A percentile compares a stretch with the other conserved stretches of the same genome.
Evolutionary conservation across 2,888 invertebrate species (phyloP).

Genomic region (Lycaena phlaeas): DNA sequence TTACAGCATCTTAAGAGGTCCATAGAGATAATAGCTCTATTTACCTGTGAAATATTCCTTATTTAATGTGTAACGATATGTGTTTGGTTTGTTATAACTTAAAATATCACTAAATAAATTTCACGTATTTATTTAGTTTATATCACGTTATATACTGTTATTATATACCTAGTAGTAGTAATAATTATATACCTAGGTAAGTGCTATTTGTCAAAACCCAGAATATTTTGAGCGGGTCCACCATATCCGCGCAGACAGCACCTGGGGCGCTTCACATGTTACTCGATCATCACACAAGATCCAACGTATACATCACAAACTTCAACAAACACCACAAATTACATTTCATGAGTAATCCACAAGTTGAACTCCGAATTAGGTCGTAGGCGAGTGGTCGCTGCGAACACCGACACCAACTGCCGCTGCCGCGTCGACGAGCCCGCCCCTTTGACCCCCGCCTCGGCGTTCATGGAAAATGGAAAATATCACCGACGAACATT

Average conservation of each 20-base stretch:
- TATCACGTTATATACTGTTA: too few relatives aligned
- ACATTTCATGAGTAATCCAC: constrained; percentile 16
- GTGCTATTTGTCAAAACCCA: constrained; percentile 90
- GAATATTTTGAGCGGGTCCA: constrained; percentile 87
- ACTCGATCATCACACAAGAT: constrained; percentile 26
- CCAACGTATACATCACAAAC: constrained; percentile 20
- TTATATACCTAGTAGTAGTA: too few relatives aligned
- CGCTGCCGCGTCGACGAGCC: constrained; percentile 39
- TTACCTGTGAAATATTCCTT: too few relatives aligned
- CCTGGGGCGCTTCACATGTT: constrained; percentile 57
- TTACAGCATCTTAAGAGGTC: constrained; percentile 1
- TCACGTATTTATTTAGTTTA: too few relatives aligned
- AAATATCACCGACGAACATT: background rate
- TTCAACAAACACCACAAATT: constrained; percentile 20
- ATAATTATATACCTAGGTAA: constrained; percentile 82
- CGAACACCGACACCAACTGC: constrained; percentile 60
- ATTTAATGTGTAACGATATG: background rate
- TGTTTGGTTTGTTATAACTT: background rate
- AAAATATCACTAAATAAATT: background rate
- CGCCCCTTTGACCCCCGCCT: constrained; percentile 47
- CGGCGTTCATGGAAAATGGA: background rate
- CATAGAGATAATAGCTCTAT: too few relatives aligned
- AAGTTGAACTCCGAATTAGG: constrained; percentile 14
- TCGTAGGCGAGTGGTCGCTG: constrained; percentile 41
- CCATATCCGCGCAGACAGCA: constrained; percentile 74